Percentiles rank a stretch among this genome's conserved stretches.
Conservation (phyloP, 2,797 vertebrate genomes). For the Gambusia yucatana region DNA sequence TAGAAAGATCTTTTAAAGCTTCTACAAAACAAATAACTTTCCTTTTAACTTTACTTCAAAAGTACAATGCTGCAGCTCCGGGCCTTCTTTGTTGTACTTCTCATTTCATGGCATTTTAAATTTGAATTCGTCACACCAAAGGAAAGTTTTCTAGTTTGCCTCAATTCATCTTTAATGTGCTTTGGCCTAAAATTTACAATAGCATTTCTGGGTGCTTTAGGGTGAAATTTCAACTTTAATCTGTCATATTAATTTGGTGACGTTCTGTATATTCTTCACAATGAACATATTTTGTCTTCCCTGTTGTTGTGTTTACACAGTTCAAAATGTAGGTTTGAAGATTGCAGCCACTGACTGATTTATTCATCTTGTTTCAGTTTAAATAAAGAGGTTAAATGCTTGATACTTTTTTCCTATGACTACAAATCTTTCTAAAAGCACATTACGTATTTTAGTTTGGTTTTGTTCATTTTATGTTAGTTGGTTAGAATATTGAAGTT, state of each 20-base stretch:
- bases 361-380: not conserved
- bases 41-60: slow-evolving; percentile 8
- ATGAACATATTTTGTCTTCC: not conserved
- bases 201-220: not conserved
- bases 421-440: not conserved
- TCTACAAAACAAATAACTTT: not conserved
- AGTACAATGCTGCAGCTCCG: not conserved
- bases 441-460: not conserved
- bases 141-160: not conserved
- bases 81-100: slow-evolving; percentile 4
- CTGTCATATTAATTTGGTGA: not conserved
- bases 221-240: not conserved
- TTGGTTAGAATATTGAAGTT: not conserved
- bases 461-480: not conserved
- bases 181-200: not conserved
- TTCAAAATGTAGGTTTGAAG: not conserved
- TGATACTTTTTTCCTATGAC: not conserved
- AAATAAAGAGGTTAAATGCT: not conserved
- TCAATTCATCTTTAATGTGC: not conserved
- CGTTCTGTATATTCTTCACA: not conserved
- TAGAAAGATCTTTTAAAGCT: not conserved
- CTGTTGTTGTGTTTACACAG: not conserved
- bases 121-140: not conserved
- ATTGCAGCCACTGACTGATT: not conserved
- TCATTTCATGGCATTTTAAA: not conserved